Evolutionary conservation across 2,113 vertebrate species (phyloP).

Genomic region (Pogonocichla stellata): DNA sequence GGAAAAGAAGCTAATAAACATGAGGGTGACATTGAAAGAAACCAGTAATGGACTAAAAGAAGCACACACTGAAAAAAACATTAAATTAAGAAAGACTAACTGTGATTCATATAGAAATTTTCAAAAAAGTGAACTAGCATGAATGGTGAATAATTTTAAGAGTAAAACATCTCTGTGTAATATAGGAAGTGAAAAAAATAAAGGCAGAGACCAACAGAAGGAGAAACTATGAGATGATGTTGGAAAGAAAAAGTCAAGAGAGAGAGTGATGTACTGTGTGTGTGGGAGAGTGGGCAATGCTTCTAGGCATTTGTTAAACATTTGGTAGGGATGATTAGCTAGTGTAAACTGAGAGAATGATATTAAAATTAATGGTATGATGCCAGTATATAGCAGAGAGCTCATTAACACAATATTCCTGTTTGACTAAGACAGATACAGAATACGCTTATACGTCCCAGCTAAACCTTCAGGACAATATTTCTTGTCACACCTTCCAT

Average conservation of each 20-base stretch:
- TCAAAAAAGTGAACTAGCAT: neutral
- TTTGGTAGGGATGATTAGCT: conserved; percentile 42
- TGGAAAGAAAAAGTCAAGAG: neutral
- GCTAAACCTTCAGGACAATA: neutral
- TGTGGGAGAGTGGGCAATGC: neutral
- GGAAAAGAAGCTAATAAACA: neutral
- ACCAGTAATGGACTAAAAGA: neutral
- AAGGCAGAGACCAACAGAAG: neutral
- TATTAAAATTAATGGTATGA: conserved; percentile 7
- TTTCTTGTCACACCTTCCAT: neutral
- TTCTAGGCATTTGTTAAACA: conserved; percentile 22
- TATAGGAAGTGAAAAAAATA: neutral
- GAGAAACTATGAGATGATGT: neutral
- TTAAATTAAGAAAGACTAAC: neutral
- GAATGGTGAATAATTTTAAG: neutral
- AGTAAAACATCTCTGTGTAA: neutral
- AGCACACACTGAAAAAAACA: neutral
- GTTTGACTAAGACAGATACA: neutral
- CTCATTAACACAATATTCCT: neutral
- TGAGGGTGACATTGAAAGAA: neutral
- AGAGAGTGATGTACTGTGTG: neutral
- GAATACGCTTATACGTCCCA: neutral
- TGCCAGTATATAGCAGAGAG: neutral
- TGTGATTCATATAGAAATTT: neutral
- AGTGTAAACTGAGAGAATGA: conserved; percentile 1